phyloP scores from a whole-genome alignment of 1,140 invertebrate genomes.

The Epicauta chinensis region DNA sequence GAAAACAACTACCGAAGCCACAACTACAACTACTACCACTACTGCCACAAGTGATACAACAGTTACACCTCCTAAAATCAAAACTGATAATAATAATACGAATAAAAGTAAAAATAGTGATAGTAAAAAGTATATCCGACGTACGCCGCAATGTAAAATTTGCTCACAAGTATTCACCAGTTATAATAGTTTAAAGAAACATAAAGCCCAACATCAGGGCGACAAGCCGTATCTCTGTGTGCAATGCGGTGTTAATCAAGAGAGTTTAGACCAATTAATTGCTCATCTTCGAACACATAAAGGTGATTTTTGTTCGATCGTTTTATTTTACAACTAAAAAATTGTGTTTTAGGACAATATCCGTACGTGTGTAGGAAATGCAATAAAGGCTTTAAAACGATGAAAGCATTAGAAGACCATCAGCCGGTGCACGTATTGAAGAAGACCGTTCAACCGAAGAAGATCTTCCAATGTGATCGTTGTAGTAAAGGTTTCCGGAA shows the following conservation, averaged over 20 bases:
- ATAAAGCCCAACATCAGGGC: conserved; percentile 10
- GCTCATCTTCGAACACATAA: conserved; percentile 29
- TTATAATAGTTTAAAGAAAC: conserved; percentile 27
- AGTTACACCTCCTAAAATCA: too few species aligned
- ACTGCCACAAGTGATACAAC: too few species aligned
- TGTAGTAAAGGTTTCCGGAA: conserved; percentile 35
- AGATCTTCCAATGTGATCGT: conserved; percentile 27
- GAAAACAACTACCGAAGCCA: too few species aligned
- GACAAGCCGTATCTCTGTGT: conserved; percentile 17
- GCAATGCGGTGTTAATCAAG: conserved; percentile 21
- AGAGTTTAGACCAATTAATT: conserved; percentile 22
- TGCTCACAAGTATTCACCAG: conserved; percentile 21
- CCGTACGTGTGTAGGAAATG: conserved; percentile 34
- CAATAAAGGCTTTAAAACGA: conserved; percentile 25
- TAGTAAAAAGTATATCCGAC: conserved; percentile 2
- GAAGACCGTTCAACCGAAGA: conserved; percentile 15
- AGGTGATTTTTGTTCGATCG: conserved; percentile 16
- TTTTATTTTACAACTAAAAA: neutral
- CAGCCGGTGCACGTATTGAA: conserved; percentile 28
- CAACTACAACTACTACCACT: too few species aligned
- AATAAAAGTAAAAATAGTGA: neutral
- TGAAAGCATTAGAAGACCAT: conserved; percentile 24
- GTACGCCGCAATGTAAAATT: conserved; percentile 19
- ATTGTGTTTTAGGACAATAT: conserved; percentile 26
- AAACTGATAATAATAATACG: neutral